A percentile compares a stretch with the other conserved stretches of the same genome.
These are phyloP conservation scores for Lasioglossum calceatum DNA, from an alignment of 2,888 invertebrate genomes.

Conservation along the genomic window DNA sequence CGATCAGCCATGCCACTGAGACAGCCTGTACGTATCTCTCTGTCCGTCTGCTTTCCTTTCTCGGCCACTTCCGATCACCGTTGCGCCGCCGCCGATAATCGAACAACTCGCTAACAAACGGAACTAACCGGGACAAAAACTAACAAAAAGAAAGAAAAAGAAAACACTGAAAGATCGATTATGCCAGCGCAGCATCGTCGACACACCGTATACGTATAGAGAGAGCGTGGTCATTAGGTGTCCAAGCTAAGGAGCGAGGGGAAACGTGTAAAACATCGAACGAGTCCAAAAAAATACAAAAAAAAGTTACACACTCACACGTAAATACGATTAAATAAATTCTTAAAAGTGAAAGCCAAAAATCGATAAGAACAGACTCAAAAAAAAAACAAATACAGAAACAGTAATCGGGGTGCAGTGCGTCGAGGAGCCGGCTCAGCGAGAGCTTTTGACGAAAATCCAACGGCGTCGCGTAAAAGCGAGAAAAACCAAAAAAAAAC, in stretches of 20 bases:
- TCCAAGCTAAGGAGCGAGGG: conserved; percentile 72
- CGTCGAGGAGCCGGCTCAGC: conserved; percentile 67
- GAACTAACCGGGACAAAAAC: not conserved
- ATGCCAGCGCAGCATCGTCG: conserved; percentile 39
- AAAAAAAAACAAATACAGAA: conserved; percentile 27
- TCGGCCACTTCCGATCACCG: conserved; percentile 49
- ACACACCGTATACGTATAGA: conserved; percentile 17
- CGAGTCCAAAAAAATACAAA: conserved; percentile 10
- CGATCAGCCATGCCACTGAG: not conserved
- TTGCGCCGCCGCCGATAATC: conserved; percentile 38
- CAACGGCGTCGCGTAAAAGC: conserved; percentile 25
- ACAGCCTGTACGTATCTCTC: conserved; percentile 27
- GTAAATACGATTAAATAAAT: not conserved
- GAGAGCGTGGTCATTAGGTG: conserved; percentile 51
- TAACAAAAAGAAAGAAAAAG: not conserved
- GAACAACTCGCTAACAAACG: conserved; percentile 16
- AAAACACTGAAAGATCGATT: not conserved
- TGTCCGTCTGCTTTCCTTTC: conserved; percentile 58
- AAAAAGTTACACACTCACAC: conserved; percentile 14
- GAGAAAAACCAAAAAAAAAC: not conserved
- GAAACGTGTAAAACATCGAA: conserved; percentile 45
- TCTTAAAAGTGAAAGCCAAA: not conserved
- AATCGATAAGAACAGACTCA: conserved; percentile 10
- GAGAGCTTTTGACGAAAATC: conserved; percentile 58
- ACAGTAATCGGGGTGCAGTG: conserved; percentile 65